Evolutionary conservation across 2,797 vertebrate genomes (phyloP), one percentile per base, ranked within the genome.

Genomic region (Echiichthys vipera): DNA sequence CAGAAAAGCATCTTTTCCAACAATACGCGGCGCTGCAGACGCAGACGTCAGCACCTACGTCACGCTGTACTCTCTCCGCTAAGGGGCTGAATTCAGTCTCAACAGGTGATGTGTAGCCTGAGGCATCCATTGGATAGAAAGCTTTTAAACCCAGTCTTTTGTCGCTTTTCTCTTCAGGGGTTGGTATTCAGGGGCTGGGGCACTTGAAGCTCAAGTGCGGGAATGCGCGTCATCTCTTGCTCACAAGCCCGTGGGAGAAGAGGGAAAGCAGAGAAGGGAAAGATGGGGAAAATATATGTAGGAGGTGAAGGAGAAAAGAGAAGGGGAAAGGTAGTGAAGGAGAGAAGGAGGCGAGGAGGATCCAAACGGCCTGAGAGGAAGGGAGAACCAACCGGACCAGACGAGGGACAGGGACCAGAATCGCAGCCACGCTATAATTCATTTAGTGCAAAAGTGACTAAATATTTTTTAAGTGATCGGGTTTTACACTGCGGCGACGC

Each of bases 171-270:
- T 64, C 59, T 66, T 76, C 14, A 7, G 32, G 24, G 32, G 50
- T 57, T 12, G 15, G 56, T 24, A 50, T 64, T 80, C 5, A 7
- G 10, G n/a, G n/a, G n/a, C n/a, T 0, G 66, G 0, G 12, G 42
- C 65, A 64, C 81, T 88, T 22, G 17, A 76, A 49, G 29, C 64
- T 85, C 30, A 74, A 90, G 83, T 76, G 71, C 17, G 32, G 55
- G 57, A 50, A 67, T 24, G 78, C 88, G 85, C 87, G 81, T 91
- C 90, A 90, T 66, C 39, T 18, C 27, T 20, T 47, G 46, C 9
- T 15, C 18, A 55, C 39, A 37, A 57, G 14, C 15, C 30, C 20
- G 2, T 5, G 34, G 36, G 58, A 73, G 56, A 39, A 59, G 5
- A 43, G 51, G 22, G 5, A 10, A 4, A 36, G 7, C 2, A 24